phyloP scores from a whole-genome alignment of 1,140 invertebrate genomes.

The Sycophila sp. region DNA sequence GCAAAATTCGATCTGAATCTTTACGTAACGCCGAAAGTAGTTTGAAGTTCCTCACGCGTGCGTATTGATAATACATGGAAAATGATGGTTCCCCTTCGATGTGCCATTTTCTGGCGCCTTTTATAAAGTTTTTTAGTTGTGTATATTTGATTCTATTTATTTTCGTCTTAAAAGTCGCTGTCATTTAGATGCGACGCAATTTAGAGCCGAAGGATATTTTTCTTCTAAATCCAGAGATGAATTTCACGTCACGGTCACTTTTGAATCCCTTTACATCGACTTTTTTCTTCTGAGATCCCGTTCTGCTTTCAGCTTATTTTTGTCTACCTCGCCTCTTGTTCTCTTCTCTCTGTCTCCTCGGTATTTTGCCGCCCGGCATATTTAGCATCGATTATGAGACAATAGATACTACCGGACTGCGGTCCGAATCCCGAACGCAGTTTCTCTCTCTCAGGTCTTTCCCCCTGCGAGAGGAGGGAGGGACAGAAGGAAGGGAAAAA shows the following conservation, averaged over 20 bases:
- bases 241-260: background rate
- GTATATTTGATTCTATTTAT: background rate
- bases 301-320: background rate
- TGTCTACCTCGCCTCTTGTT: constrained; percentile 1
- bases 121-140: background rate
- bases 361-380: constrained; percentile 37
- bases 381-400: constrained; percentile 59
- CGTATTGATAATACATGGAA: too few species aligned
- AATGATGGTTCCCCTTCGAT: too few species aligned
- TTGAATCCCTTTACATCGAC: background rate
- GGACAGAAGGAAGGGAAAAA: constrained; percentile 3
- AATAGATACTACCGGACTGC: constrained; percentile 56
- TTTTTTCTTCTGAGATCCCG: background rate
- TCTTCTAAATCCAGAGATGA: background rate
- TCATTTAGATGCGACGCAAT: background rate
- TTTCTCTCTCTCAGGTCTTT: constrained; percentile 9
- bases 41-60: background rate
- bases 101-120: too few species aligned
- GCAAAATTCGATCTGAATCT: background rate
- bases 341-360: constrained; percentile 27
- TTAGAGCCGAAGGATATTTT: background rate
- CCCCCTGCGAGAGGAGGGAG: background rate
- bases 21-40: background rate
- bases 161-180: background rate
- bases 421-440: constrained; percentile 10